Conservation (phyloP, 2,888 invertebrate species). For the Andrena dorsata region DNA sequence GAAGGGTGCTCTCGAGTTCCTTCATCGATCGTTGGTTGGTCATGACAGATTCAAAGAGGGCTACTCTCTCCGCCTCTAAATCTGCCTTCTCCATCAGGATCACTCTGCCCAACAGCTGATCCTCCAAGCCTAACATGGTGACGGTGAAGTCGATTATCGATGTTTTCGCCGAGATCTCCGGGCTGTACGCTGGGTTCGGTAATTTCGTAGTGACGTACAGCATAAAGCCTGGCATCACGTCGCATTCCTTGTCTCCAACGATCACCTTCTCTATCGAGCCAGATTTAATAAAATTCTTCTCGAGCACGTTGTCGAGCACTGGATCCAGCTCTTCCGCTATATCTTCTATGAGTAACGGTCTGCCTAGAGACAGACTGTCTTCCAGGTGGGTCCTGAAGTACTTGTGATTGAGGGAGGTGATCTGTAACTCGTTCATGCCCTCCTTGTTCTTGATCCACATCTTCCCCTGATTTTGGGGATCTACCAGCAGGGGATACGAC, state of each 20-base stretch:
- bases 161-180: slow-evolving; percentile 98
- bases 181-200: slow-evolving; percentile 98
- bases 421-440: slow-evolving; percentile 94
- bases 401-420: slow-evolving; percentile 97
- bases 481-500: slow-evolving; percentile 96
- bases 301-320: slow-evolving; percentile 97
- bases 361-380: slow-evolving; percentile 93
- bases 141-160: slow-evolving; percentile 99
- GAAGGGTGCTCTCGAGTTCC: slow-evolving; percentile 95
- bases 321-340: slow-evolving; percentile 98
- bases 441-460: slow-evolving; percentile 99
- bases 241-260: slow-evolving; percentile 98
- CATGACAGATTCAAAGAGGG: slow-evolving; percentile 97
- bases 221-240: slow-evolving; percentile 98
- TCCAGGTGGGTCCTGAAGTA: slow-evolving; percentile 97
- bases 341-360: slow-evolving; percentile 97
- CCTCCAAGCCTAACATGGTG: slow-evolving; percentile 97
- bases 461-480: slow-evolving; percentile 98
- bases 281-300: slow-evolving; percentile 98
- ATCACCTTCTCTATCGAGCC: slow-evolving; percentile 98
- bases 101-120: slow-evolving; percentile 96
- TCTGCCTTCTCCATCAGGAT: slow-evolving; percentile 98
- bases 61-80: slow-evolving; percentile 96
- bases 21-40: slow-evolving; percentile 98
- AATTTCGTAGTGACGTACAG: slow-evolving; percentile 98